Evolutionary conservation across 2,888 invertebrate genomes (phyloP).

Genomic region (Andrena flavipes): DNA sequence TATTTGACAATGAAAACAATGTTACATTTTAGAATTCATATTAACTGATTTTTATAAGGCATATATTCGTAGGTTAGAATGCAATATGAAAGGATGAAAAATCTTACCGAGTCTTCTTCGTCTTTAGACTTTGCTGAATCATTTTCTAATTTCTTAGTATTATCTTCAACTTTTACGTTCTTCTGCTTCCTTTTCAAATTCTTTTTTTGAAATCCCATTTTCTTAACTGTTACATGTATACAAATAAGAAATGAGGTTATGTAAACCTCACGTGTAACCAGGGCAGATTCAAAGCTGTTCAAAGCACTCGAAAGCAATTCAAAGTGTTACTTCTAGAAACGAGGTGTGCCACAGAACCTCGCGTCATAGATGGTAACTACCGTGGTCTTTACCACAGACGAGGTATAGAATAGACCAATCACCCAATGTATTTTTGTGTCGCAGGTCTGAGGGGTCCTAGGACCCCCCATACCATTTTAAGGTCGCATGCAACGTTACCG

Average conservation of each 20-base stretch:
- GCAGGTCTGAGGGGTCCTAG: no score
- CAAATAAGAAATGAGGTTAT: constrained; percentile 43
- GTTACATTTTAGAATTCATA: neutral
- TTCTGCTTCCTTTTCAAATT: constrained; percentile 71
- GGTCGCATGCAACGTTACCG: no score
- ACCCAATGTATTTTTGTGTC: no score
- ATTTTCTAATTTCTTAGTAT: constrained; percentile 45
- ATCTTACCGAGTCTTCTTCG: constrained; percentile 45
- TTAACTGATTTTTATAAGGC: neutral
- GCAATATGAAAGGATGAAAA: neutral
- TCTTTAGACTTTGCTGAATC: constrained; percentile 19
- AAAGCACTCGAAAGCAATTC: no score
- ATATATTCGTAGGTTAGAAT: constrained; percentile 16
- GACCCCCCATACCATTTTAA: no score
- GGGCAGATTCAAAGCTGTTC: neutral
- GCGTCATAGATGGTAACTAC: no score
- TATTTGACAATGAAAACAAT: neutral
- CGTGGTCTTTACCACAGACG: no score
- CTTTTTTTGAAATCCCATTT: constrained; percentile 69
- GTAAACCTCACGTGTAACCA: constrained; percentile 29
- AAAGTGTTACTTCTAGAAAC: no score
- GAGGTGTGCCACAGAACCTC: no score
- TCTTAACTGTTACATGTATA: constrained; percentile 35
- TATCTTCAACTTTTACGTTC: constrained; percentile 16
- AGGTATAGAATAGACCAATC: no score